These are phyloP conservation scores for Cryptoblepharus egeriae DNA, from an alignment of 2,797 vertebrate species.

Conservation along the genomic window DNA sequence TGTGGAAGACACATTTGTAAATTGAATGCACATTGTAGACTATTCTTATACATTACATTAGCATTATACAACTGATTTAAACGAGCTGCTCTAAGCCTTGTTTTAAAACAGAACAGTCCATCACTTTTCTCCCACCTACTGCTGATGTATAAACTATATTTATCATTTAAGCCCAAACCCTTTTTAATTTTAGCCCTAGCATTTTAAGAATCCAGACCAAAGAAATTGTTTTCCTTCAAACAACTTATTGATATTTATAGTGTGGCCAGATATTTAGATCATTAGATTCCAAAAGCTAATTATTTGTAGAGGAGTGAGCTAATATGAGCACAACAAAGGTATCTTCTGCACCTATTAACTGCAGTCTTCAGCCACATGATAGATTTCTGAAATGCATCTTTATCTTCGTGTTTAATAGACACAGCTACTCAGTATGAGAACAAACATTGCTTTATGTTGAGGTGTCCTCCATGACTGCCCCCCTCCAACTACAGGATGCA, in stretches of 20 bases:
- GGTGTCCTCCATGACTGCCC: too few relatives aligned
- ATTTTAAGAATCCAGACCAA: neutral
- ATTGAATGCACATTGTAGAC: neutral
- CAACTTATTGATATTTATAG: neutral
- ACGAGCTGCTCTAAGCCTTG: neutral
- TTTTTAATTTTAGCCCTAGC: neutral
- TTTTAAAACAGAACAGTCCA: neutral
- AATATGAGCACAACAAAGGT: neutral
- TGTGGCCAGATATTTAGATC: neutral
- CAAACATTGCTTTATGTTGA: too few relatives aligned
- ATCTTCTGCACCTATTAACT: neutral
- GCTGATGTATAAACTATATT: constrained; percentile 27
- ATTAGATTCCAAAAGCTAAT: constrained; percentile 22
- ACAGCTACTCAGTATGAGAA: too few relatives aligned
- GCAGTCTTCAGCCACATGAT: neutral
- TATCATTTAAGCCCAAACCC: neutral
- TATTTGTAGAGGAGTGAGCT: constrained; percentile 28
- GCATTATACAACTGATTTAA: neutral
- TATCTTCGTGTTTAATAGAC: too few relatives aligned
- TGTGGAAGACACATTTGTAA: neutral
- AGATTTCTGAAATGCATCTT: neutral
- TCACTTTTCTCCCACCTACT: constrained; percentile 14
- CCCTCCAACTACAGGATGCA: too few relatives aligned
- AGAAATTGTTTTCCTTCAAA: neutral
- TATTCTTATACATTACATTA: neutral